Base-by-base conservation (phyloP, 1,140 invertebrate genomes). In the Hylaeus anthracinus region DNA sequence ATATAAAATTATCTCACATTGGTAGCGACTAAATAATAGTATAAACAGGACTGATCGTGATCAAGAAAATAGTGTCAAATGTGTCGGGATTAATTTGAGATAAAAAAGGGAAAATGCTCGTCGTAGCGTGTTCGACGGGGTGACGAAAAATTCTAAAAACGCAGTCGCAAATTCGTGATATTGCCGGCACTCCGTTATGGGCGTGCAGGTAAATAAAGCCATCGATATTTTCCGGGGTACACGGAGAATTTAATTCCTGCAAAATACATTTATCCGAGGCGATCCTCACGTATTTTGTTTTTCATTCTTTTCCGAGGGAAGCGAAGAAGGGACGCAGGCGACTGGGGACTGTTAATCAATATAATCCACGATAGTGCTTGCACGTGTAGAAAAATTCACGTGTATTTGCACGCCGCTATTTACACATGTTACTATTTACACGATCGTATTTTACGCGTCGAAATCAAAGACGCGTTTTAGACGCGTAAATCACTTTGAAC, bases 341-440 rank as follows among this genome's bases (percentile, higher is more conserved):
- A 8, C 5, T 3, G 14, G 5, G 8, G 8, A 12, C 55, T 63
- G 26, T 41, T 64, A 65, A 79, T 79, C 70, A 53, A 65, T 65
- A 65, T 48, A 71, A 58, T 61, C 37, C 43, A 0, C 14, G 43
- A 1, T 8, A 1, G 9, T 4, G 43, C 15, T 64, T n/a, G n/a
- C 48, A n/a, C 51, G 70, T 39, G 60, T 37, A 56, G 5, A 26
- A 48, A 79, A 72, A 64, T 14, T 65, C 51, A 1, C 41, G 60
- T 12, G 41, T 41, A 51, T 77, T 72, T 48, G 2, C 45, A 3
- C 37, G 2, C 58, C 56, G 1, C 41, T 79, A 72, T 72, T 72
- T 72, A 39, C 51, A 14, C n/a, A 12, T 3, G n/a, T 72, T 26
- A n/a, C 10, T 43, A 15, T 71, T 64, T 55, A 15, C 41, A 45